A percentile compares a stretch with the other conserved stretches of the same genome.
Evolutionary conservation across 2,888 invertebrate species (phyloP).

Genomic region (Tetheella fluctuosa): DNA sequence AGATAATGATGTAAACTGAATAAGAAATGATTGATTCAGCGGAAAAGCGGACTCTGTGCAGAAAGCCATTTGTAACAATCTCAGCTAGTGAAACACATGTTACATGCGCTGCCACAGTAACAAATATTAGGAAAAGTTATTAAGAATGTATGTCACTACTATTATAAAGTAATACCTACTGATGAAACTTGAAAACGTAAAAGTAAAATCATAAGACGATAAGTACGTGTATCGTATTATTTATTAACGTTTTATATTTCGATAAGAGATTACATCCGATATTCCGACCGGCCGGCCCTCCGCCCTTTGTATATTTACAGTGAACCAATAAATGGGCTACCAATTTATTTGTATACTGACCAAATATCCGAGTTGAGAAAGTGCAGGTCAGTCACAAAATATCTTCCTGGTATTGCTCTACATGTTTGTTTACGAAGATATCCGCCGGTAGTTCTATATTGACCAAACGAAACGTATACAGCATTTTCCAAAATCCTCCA

Average conservation of each 20-base stretch:
- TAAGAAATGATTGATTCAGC: not conserved
- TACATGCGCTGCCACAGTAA: too few species aligned
- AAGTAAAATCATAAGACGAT: conserved; percentile 6
- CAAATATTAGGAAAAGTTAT: not conserved
- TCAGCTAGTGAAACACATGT: not conserved
- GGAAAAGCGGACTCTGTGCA: not conserved
- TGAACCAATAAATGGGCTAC: conserved; percentile 3
- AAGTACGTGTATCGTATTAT: not conserved
- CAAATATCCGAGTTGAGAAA: conserved; percentile 23
- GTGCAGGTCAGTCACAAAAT: conserved; percentile 29
- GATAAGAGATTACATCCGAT: conserved; percentile 6
- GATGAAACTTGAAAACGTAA: not conserved
- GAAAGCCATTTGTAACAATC: not conserved
- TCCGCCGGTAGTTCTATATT: not conserved
- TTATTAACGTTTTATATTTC: conserved; percentile 6
- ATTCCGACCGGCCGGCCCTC: not conserved
- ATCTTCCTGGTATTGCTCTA: conserved; percentile 27
- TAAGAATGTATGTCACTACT: not conserved
- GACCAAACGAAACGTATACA: not conserved
- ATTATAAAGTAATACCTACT: not conserved
- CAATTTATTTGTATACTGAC: conserved; percentile 9
- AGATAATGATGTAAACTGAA: conserved; percentile 5
- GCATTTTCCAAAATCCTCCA: not conserved
- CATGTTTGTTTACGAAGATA: conserved; percentile 47
- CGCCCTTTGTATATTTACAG: conserved; percentile 8